Percentiles rank a stretch among this genome's conserved stretches.
Conservation (phyloP, 2,113 vertebrate species). For the Dolichotis patagonum region DNA sequence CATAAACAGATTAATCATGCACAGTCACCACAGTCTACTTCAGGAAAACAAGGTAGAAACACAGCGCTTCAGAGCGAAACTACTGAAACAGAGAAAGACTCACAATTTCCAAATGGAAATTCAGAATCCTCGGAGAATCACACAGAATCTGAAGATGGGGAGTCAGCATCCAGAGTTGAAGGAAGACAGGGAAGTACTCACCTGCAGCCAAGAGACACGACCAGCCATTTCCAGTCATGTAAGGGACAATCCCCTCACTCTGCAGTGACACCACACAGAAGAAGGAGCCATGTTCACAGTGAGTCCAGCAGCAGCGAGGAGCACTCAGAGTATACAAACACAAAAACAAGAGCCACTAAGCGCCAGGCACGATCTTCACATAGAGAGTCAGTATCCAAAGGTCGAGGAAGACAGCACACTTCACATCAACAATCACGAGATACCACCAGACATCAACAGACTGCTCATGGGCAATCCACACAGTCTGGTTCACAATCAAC, state of each 20-base stretch:
- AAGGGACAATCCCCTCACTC: fast-evolving
- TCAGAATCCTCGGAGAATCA: too few relatives aligned
- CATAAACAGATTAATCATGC: too few relatives aligned
- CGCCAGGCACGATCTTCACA: too few relatives aligned
- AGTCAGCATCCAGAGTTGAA: neutral
- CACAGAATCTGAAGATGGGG: neutral
- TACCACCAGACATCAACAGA: fast-evolving
- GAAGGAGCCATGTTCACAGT: too few relatives aligned
- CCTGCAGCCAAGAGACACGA: neutral
- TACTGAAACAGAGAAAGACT: too few relatives aligned
- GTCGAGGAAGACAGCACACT: fast-evolving
- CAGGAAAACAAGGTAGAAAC: too few relatives aligned
- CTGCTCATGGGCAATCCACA: neutral
- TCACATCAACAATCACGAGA: neutral
- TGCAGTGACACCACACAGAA: too few relatives aligned
- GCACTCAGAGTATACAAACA: too few relatives aligned
- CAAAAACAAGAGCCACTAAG: fast-evolving
- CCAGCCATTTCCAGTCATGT: fast-evolving
- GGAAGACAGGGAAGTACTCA: neutral
- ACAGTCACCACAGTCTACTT: too few relatives aligned
- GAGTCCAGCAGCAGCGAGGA: too few relatives aligned
- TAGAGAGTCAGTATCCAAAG: fast-evolving
- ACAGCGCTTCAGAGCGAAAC: too few relatives aligned
- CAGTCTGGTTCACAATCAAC: fast-evolving
- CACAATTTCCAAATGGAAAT: too few relatives aligned